A percentile compares a stretch with the other conserved stretches of the same genome.
Evolutionary conservation across 2,113 vertebrate genomes (phyloP).

Genomic region (Okapia johnstoni): DNA sequence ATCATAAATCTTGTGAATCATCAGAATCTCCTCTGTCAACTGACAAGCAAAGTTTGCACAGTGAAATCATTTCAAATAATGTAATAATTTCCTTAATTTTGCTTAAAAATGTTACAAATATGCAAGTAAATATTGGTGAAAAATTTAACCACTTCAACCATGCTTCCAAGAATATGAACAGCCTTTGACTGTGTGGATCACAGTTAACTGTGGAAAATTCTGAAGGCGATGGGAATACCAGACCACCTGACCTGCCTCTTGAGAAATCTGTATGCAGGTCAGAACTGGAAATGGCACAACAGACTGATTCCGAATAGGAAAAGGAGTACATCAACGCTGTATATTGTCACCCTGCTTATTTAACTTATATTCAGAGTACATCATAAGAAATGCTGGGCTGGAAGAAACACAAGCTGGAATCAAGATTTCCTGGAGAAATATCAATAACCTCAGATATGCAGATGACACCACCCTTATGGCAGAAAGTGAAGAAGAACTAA

Average conservation of each 20-base stretch:
- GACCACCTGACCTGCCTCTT: background rate
- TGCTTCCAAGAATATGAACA: background rate
- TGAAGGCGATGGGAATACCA: background rate
- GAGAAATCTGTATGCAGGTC: background rate
- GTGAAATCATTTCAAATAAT: conserved; percentile 51
- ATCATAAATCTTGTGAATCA: conserved; percentile 51
- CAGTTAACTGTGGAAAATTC: background rate
- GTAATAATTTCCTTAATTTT: conserved; percentile 43
- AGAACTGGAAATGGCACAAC: background rate
- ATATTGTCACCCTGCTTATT: background rate
- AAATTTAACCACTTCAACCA: background rate
- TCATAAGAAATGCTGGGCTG: background rate
- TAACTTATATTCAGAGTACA: no score
- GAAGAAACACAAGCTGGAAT: background rate
- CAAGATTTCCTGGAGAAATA: background rate
- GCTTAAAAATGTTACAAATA: background rate
- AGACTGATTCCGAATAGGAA: background rate
- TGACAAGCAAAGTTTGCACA: background rate
- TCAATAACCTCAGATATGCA: background rate
- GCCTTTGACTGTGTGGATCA: background rate
- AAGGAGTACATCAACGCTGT: background rate
- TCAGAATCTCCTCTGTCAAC: conserved; percentile 59
- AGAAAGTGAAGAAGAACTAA: no score
- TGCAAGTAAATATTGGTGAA: background rate
- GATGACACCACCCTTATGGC: no score